Percentiles rank a stretch among this genome's conserved stretches.
phyloP scores from a whole-genome alignment of 2,113 vertebrate species.

The Spilogale gracilis region DNA sequence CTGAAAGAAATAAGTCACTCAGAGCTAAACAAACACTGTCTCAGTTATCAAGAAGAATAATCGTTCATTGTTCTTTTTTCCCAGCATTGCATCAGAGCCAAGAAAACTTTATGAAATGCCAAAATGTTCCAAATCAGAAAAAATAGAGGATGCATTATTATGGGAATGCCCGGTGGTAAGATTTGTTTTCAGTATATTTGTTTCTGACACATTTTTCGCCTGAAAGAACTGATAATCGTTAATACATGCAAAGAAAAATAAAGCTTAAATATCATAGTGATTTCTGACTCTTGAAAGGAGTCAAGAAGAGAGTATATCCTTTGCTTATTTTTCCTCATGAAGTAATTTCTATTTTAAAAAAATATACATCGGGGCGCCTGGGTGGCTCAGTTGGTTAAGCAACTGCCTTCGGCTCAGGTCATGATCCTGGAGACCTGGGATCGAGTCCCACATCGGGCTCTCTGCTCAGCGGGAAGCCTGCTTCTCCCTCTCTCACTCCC shows the following conservation, averaged over 20 bases:
- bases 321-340: slow-evolving; percentile 50
- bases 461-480: too few species aligned
- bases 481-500: too few species aligned
- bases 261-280: slow-evolving; percentile 25
- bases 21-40: slow-evolving; percentile 4
- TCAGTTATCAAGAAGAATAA: slow-evolving; percentile 74
- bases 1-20: neutral
- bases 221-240: slow-evolving; percentile 53
- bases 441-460: too few species aligned
- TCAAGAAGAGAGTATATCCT: slow-evolving; percentile 36
- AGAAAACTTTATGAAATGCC: slow-evolving; percentile 94
- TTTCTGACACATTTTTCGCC: slow-evolving; percentile 51
- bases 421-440: too few species aligned
- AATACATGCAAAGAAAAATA: slow-evolving; percentile 52
- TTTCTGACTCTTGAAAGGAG: slow-evolving; percentile 43
- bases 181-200: slow-evolving; percentile 73
- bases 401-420: too few species aligned
- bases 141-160: slow-evolving; percentile 97
- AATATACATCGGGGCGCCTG: too few species aligned
- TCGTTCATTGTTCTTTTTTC: slow-evolving; percentile 79
- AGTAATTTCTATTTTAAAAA: neutral
- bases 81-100: slow-evolving; percentile 92
- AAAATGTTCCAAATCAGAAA: slow-evolving; percentile 92
- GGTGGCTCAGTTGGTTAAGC: too few species aligned
- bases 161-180: slow-evolving; percentile 97